phyloP scores from a whole-genome alignment of 2,888 invertebrate genomes.

The Ennomos erosarius region DNA sequence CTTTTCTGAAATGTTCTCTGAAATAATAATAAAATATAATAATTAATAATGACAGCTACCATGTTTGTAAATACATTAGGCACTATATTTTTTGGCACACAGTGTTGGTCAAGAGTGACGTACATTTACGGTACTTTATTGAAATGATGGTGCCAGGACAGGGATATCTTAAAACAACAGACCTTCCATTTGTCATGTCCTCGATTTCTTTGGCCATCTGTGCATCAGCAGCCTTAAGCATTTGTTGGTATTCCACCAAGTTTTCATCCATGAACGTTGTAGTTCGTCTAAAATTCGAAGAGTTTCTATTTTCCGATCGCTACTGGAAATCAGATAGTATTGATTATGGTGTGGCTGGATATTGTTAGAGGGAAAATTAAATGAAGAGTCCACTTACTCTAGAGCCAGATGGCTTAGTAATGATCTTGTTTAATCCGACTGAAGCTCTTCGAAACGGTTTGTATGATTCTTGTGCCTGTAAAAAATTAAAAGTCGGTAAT shows the following conservation, averaged over 20 bases:
- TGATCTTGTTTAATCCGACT: conserved; percentile 76
- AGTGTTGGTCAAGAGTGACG: too few species aligned
- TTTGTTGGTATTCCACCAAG: conserved; percentile 86
- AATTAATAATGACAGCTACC: neutral
- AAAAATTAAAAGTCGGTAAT: conserved; percentile 12
- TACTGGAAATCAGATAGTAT: conserved; percentile 67
- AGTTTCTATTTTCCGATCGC: conserved; percentile 77
- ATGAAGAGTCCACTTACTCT: conserved; percentile 64
- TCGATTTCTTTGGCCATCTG: conserved; percentile 93
- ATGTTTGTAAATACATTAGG: too few species aligned
- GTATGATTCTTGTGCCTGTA: conserved; percentile 65
- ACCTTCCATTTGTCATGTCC: conserved; percentile 93
- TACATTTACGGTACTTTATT: too few species aligned
- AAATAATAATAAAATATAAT: conserved; percentile 49
- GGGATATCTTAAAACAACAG: conserved; percentile 39
- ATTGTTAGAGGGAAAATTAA: conserved; percentile 10
- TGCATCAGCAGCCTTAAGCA: conserved; percentile 88
- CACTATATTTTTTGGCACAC: too few species aligned
- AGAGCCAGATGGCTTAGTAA: conserved; percentile 59
- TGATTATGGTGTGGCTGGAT: conserved; percentile 47
- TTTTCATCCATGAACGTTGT: conserved; percentile 90
- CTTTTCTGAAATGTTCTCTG: conserved; percentile 88
- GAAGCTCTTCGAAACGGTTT: conserved; percentile 77
- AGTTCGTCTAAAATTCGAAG: conserved; percentile 72
- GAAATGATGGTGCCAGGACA: too few species aligned